phyloP scores from a whole-genome alignment of 2,113 vertebrate species.

The Macaca fascicularis region T2T-MFA8v1.1 NC_088380.1:115874001-115874500 shows the following conservation, averaged over 20 bases:
- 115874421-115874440: not conserved
- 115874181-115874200: not conserved
- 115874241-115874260: not conserved
- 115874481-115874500: not conserved
- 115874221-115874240: not conserved
- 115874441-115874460: not conserved
- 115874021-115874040: too few relatives aligned
- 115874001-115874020: not conserved
- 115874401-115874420: not conserved
- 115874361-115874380: not conserved
- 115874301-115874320: not conserved
- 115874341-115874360: slow-evolving; percentile 2
- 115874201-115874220: not conserved
- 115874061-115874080: slow-evolving; percentile 23
- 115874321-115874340: not conserved
- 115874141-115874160: not conserved
- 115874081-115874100: not conserved
- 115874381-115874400: not conserved
- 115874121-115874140: not conserved
- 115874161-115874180: not conserved
- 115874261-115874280: not conserved
- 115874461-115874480: not conserved
- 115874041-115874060: not conserved
- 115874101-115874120: not conserved
- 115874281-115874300: not conserved